Evolutionary conservation across 2,797 vertebrate genomes (phyloP).

Genomic region (Petrocephalus sullivani): DNA sequence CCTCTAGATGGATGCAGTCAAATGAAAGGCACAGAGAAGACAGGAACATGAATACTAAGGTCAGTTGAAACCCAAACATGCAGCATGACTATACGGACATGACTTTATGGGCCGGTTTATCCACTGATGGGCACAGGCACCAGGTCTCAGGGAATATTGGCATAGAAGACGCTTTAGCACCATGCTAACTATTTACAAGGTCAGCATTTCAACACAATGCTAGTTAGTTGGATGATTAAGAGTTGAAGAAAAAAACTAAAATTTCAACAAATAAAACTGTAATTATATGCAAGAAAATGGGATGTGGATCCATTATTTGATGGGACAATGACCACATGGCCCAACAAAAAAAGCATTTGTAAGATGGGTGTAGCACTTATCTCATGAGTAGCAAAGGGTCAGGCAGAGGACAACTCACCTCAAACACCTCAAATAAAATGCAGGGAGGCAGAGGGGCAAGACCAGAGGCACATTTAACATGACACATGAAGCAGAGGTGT

Average conservation of each 20-base stretch:
- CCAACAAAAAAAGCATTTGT: neutral
- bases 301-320: neutral
- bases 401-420: conserved; percentile 58
- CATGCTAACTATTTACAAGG: neutral
- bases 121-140: neutral
- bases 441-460: conserved; percentile 63
- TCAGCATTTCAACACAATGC: neutral
- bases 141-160: neutral
- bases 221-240: neutral
- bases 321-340: neutral
- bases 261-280: neutral
- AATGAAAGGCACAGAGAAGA: neutral
- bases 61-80: neutral
- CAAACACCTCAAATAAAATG: conserved; percentile 69
- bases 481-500: neutral
- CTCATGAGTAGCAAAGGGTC: conserved; percentile 42
- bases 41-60: neutral
- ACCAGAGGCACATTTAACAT: conserved; percentile 24
- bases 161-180: neutral
- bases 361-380: neutral
- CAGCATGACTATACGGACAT: neutral
- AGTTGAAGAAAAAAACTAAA: neutral
- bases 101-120: neutral
- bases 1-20: neutral
- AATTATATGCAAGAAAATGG: neutral